Evolutionary conservation across 2,797 vertebrate genomes (phyloP).

Genomic region (Pampus argenteus): DNA sequence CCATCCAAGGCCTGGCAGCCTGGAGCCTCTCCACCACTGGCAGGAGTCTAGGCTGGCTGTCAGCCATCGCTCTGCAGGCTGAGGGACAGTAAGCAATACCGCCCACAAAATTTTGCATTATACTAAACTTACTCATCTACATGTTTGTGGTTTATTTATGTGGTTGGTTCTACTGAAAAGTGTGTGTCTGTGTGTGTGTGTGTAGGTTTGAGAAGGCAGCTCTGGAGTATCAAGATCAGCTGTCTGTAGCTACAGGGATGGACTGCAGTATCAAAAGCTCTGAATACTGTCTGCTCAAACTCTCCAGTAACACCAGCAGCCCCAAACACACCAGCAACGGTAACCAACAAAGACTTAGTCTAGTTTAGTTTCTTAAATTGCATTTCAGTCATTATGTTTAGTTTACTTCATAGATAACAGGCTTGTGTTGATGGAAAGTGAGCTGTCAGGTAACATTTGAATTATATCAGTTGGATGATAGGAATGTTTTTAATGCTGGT

Average conservation of each 20-base stretch:
- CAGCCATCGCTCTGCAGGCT: conserved; percentile 93
- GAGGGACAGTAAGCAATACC: conserved; percentile 89
- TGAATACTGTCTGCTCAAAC: conserved; percentile 89
- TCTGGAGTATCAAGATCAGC: conserved; percentile 95
- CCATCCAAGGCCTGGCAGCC: conserved; percentile 94
- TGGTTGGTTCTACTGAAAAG: not conserved
- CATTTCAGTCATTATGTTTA: no score
- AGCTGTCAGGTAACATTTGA: no score
- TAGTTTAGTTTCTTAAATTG: no score
- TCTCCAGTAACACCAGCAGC: conserved; percentile 89
- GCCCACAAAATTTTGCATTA: not conserved
- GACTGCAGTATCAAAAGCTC: conserved; percentile 93
- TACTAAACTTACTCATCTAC: not conserved
- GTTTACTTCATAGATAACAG: no score
- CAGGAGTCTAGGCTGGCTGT: conserved; percentile 92
- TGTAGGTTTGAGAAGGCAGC: conserved; percentile 96
- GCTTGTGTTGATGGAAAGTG: not conserved
- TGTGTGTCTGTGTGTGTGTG: conserved; percentile 32
- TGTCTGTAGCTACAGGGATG: conserved; percentile 92
- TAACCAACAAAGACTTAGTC: no score
- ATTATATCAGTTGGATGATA: not conserved
- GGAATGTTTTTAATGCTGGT: no score
- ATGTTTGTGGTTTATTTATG: not conserved
- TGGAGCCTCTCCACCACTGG: conserved; percentile 92
- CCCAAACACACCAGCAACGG: conserved; percentile 94